Conservation (phyloP, 2,113 vertebrate species). For the Solenodon paradoxus region DNA sequence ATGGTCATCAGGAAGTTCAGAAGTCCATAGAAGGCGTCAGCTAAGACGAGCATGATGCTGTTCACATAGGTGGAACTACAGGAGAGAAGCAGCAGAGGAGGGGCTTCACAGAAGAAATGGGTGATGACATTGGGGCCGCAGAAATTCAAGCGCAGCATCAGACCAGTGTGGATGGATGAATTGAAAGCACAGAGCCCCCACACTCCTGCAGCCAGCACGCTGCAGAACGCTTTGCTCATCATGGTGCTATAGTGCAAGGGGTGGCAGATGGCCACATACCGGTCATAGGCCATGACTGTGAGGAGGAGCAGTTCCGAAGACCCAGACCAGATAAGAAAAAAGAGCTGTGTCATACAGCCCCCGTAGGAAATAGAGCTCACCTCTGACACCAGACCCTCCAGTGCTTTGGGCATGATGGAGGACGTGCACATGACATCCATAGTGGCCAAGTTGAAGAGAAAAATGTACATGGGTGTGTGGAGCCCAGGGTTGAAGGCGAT, state of each 20-base stretch:
- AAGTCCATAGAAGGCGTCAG: slow-evolving; percentile 60
- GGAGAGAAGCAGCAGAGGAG: slow-evolving; percentile 63
- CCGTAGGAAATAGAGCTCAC: slow-evolving; percentile 40
- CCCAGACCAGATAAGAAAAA: slow-evolving; percentile 61
- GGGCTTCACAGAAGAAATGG: slow-evolving; percentile 69
- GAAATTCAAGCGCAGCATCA: slow-evolving; percentile 54
- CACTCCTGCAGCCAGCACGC: not conserved
- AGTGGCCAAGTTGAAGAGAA: slow-evolving; percentile 63
- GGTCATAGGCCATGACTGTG: slow-evolving; percentile 63
- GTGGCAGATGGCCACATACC: slow-evolving; percentile 60
- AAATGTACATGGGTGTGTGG: slow-evolving; percentile 69
- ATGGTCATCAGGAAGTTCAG: slow-evolving; percentile 59
- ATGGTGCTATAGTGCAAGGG: slow-evolving; percentile 50
- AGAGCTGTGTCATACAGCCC: slow-evolving; percentile 71
- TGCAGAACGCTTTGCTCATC: slow-evolving; percentile 63
- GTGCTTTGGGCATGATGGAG: slow-evolving; percentile 53
- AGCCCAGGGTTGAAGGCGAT: slow-evolving; percentile 48
- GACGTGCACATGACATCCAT: slow-evolving; percentile 65
- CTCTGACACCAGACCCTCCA: slow-evolving; percentile 10
- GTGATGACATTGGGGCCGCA: slow-evolving; percentile 63
- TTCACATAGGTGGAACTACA: slow-evolving; percentile 66
- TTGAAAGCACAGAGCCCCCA: slow-evolving; percentile 58
- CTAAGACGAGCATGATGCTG: slow-evolving; percentile 53
- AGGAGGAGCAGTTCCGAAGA: slow-evolving; percentile 69
- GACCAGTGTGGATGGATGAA: slow-evolving; percentile 23